Evolutionary conservation across 2,797 vertebrate species (phyloP).

Genomic region (Sebastes steindachneri): DNA sequence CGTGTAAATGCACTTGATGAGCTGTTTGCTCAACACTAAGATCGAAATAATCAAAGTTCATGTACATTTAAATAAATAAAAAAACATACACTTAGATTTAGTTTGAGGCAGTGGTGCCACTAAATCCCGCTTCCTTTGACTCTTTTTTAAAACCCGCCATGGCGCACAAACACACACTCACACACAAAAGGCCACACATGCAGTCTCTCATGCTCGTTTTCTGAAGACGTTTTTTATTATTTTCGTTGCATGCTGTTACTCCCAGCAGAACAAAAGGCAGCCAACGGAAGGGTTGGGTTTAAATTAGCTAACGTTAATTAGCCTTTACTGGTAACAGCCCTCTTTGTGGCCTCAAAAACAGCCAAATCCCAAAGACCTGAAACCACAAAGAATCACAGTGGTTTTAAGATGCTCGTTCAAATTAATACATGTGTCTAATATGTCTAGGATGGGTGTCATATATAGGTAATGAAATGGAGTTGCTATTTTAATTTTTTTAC

Average conservation of each 20-base stretch:
- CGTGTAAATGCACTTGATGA: background rate
- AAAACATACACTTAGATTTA: background rate
- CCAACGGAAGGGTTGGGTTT: constrained; percentile 75
- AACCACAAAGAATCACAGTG: constrained; percentile 47
- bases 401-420: constrained; percentile 20
- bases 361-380: constrained; percentile 36
- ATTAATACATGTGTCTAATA: background rate
- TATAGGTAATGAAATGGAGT: background rate
- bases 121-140: background rate
- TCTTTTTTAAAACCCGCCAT: background rate
- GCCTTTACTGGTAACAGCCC: constrained; percentile 69
- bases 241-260: constrained; percentile 75
- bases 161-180: background rate
- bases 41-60: background rate
- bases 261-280: constrained; percentile 76
- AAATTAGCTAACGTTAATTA: constrained; percentile 78
- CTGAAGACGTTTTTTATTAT: constrained; percentile 69
- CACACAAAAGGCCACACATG: constrained; percentile 61
- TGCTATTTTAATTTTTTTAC: background rate
- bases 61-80: background rate
- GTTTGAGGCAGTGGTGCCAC: background rate
- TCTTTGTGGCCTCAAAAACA: constrained; percentile 53
- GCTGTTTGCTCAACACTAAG: background rate
- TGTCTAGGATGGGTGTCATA: background rate
- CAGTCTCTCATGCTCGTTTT: constrained; percentile 18